Evolutionary conservation across 2,113 vertebrate genomes (phyloP).

Genomic region (Bagarius yarrelli): DNA sequence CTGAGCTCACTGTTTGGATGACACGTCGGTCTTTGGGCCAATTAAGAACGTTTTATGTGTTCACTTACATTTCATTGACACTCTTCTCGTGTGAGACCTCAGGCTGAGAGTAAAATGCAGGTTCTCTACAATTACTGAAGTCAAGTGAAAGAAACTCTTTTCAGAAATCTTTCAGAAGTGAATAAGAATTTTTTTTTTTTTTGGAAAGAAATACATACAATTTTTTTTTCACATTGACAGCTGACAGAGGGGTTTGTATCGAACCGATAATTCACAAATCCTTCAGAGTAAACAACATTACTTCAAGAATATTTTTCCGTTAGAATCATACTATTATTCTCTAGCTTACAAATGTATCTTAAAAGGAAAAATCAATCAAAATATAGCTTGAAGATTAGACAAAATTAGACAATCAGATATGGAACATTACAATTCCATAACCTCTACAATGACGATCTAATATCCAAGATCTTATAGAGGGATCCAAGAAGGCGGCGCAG

Average conservation of each 20-base stretch:
- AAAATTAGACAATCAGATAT: too few relatives aligned
- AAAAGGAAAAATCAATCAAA: too few relatives aligned
- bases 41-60: constrained; percentile 3
- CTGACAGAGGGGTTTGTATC: neutral
- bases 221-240: neutral
- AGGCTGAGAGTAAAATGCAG: neutral
- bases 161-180: neutral
- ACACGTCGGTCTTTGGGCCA: neutral
- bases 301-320: neutral
- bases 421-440: too few relatives aligned
- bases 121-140: neutral
- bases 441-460: too few relatives aligned
- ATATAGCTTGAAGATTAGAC: too few relatives aligned
- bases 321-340: neutral
- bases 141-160: neutral
- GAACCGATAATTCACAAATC: neutral
- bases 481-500: too few relatives aligned
- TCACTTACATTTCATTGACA: neutral
- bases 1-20: constrained; percentile 16
- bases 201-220: neutral
- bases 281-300: neutral
- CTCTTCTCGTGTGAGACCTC: neutral
- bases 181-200: neutral
- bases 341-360: neutral
- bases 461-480: too few relatives aligned